Percentiles rank a stretch among this genome's conserved stretches.
These are phyloP conservation scores for Sternotherus odoratus DNA, from an alignment of 2,797 vertebrate genomes.

Conservation along the genomic window DNA sequence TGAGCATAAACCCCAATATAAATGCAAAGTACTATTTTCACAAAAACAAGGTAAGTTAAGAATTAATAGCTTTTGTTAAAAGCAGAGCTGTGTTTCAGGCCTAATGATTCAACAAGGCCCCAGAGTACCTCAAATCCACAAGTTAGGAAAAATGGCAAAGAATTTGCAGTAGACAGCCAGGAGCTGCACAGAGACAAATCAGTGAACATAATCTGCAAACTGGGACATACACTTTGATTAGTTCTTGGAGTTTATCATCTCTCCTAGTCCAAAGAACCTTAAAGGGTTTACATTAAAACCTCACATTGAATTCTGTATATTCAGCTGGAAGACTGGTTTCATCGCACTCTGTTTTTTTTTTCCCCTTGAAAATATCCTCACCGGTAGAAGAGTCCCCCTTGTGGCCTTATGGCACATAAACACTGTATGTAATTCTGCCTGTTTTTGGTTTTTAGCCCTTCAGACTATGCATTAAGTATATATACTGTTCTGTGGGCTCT, in stretches of 20 bases:
- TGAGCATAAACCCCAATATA: not conserved
- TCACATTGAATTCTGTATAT: not conserved
- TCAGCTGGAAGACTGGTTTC: not conserved
- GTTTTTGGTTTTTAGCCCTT: not conserved
- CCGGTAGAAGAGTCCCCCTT: constrained; percentile 20
- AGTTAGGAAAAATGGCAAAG: not conserved
- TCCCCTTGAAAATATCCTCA: not conserved
- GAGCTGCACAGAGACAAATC: not conserved
- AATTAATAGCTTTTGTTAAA: not conserved
- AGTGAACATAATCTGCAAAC: not conserved
- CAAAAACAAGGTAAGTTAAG: not conserved
- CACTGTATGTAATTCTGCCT: rapidly evolving
- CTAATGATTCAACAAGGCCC: not conserved
- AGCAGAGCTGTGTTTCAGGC: not conserved
- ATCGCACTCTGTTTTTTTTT: not conserved
- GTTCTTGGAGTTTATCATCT: not conserved
- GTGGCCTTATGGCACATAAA: constrained; percentile 6
- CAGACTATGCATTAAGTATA: not conserved
- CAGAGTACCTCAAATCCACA: not conserved
- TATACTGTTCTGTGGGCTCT: not conserved
- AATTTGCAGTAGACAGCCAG: not conserved
- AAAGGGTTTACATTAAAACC: not conserved
- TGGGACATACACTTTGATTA: not conserved
- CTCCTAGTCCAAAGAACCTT: not conserved
- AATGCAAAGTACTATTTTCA: not conserved